A percentile compares a stretch with the other conserved stretches of the same genome.
Conservation (phyloP, 2,888 invertebrate species). For the Itoplectis maculator region DNA sequence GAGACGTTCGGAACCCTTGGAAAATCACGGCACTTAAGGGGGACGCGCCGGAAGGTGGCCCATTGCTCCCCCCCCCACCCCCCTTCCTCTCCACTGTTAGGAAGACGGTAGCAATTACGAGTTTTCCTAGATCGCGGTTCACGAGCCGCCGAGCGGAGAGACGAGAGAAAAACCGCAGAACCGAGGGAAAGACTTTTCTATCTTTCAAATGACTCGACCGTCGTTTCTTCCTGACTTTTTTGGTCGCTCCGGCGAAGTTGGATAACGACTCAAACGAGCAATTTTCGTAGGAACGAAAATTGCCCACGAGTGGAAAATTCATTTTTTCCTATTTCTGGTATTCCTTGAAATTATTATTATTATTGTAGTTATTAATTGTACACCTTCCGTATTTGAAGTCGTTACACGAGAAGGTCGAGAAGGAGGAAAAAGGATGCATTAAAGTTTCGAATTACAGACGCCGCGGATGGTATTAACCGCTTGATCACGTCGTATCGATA, state of each 20-base stretch:
- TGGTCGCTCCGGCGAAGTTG: constrained; percentile 20
- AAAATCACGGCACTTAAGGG: constrained; percentile 32
- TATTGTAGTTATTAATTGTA: constrained; percentile 20
- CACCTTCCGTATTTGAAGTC: not conserved
- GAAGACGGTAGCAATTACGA: constrained; percentile 43
- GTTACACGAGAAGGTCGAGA: constrained; percentile 7
- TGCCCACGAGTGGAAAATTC: constrained; percentile 50
- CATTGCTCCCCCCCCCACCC: no score
- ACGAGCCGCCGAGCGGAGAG: not conserved
- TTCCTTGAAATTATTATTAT: constrained; percentile 28
- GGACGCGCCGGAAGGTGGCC: not conserved
- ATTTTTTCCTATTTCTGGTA: constrained; percentile 23
- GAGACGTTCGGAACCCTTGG: constrained; percentile 25
- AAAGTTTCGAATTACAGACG: constrained; percentile 23
- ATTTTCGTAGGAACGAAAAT: constrained; percentile 54
- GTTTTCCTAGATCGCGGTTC: constrained; percentile 29
- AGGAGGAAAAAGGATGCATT: constrained; percentile 7
- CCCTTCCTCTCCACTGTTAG: no score
- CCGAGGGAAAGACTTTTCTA: constrained; percentile 32
- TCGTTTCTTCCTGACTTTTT: constrained; percentile 1
- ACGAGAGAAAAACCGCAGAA: not conserved
- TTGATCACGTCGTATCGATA: not conserved
- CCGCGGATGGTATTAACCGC: not conserved
- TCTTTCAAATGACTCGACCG: constrained; percentile 31
- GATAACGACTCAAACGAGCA: constrained; percentile 43